Base-by-base conservation (phyloP, 2,888 invertebrate genomes). In the Brachylomia viminalis region DNA sequence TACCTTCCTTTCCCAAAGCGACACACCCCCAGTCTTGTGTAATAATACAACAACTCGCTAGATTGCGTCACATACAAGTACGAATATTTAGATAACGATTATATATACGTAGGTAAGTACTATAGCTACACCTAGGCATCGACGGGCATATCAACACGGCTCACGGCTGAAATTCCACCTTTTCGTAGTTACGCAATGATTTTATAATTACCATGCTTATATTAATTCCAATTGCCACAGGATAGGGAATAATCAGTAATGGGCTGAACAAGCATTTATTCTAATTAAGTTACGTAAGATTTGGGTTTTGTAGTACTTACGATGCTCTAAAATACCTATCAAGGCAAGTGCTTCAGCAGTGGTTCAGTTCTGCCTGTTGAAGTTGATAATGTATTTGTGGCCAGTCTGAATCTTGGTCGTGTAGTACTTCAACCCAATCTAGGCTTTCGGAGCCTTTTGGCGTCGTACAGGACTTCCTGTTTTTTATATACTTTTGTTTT, bases 1-100 rank as follows among this genome's bases (percentile, higher is more conserved):
- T 38, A 33, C 59, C 20, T 38, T 42, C 58, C 15, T 45, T 49
- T 23, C 15, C 27, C 45, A 47, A 80, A 76, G 38, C 17, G 72
- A 82, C 81, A 81, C 81, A 72, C 82, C 81, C 82, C 78, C 61
- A 27, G 15, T 23, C 6, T 70, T 49, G 64, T 71, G 23, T 61
- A 66, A 78, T 52, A 42, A 23, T 15, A 67, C 15, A 54, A 75
- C 56, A 62, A 69, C 69, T 27, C 13, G 42, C 65, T n/a, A 69
- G 69, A 70, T 77, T 82, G 20, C 72, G 78, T 73, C 72, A 78
- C 23, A 74, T 47, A 45, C 45, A 54, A n/a, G 15, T 65, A 56
- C n/a, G 10, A 49, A 30, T 78, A 66, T 65, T 15, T 78, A 45
- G 82, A 82, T 82, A 77, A 69, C 59, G 45, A 66, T 58, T 52